phyloP scores from a whole-genome alignment of 2,888 invertebrate species.

The Germaria angustata region DNA sequence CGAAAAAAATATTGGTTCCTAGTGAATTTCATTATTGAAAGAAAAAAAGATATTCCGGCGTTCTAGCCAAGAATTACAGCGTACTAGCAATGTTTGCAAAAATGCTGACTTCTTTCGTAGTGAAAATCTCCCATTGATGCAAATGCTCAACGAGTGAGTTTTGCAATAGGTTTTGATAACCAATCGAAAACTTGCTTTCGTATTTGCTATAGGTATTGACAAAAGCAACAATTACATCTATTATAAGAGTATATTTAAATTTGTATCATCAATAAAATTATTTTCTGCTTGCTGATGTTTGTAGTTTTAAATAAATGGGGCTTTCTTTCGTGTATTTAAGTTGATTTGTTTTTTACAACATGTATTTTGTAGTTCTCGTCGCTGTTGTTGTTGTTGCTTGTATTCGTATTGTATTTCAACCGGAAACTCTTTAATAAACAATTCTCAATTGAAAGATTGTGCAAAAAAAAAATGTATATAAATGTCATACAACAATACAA shows the following conservation, averaged over 20 bases:
- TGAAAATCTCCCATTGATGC: no score
- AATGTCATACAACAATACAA: constrained; percentile 14
- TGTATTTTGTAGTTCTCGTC: constrained; percentile 3
- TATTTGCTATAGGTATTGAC: not conserved
- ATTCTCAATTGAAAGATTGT: constrained; percentile 58
- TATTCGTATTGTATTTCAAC: constrained; percentile 59
- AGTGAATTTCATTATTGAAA: no score
- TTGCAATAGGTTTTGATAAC: no score
- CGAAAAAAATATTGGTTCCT: no score
- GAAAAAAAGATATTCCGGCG: no score
- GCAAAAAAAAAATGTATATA: constrained; percentile 28
- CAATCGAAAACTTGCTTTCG: not conserved
- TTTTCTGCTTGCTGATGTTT: constrained; percentile 11
- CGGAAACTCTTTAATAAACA: constrained; percentile 62
- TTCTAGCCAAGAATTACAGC: no score
- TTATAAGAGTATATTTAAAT: not conserved
- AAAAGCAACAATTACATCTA: not conserved
- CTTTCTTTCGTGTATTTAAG: not conserved
- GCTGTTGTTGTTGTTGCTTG: not conserved
- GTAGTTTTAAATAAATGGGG: not conserved
- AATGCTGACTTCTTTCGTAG: no score
- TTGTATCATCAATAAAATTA: no score
- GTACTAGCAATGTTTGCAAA: no score
- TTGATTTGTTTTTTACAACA: not conserved
- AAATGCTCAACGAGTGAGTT: no score